Evolutionary conservation across 2,888 invertebrate species (phyloP), one percentile per base, ranked within the genome.

Genomic region (Agrochola circellaris): DNA sequence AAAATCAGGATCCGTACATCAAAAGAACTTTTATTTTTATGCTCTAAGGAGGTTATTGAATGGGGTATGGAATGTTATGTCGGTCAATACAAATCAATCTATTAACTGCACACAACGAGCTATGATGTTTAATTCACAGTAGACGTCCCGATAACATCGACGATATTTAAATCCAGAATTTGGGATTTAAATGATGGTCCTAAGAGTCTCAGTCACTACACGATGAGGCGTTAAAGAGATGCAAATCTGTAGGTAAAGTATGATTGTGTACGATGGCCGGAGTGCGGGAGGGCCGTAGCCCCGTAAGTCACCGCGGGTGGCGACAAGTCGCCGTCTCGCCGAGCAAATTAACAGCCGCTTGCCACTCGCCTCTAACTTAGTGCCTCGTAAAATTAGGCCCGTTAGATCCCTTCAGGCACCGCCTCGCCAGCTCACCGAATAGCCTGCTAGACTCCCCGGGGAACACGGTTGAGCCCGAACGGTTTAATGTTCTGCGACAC

Each of bases 341-440:
- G 93, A 93, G 93, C 95, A 95, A 96, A 96, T 96, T 96, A 96
- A 96, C 96, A 96, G 94, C 91, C 94, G 94, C 92, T 95, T 94
- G 94, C 94, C 94, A 92, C 94, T 95, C 94, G 93, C 93, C 93
- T 94, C 94, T 94, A 94, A 96, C 94, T 96, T 96, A 96, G 95
- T 95, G 93, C 95, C 95, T 96, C 96, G 94, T 96, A 95, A 96
- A 96, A 96, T 96, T 95, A 96, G 95, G 93, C 94, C 94, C 93
- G 93, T 94, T 94, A 95, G 93, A 93, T 93, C 95, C 93, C 94
- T 94, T 92, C 88, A 90, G 93, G 92, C 93, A 88, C 90, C 89
- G 89, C 89, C 91, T 89, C 66, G 75, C 68, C 73, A 45, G 79
- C 67, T 65, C 71, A 51, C 75, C 67, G 67, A 84, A 80, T 75